Evolutionary conservation across 2,797 vertebrate species (phyloP).

Genomic region (Sebastes taczanowskii): DNA sequence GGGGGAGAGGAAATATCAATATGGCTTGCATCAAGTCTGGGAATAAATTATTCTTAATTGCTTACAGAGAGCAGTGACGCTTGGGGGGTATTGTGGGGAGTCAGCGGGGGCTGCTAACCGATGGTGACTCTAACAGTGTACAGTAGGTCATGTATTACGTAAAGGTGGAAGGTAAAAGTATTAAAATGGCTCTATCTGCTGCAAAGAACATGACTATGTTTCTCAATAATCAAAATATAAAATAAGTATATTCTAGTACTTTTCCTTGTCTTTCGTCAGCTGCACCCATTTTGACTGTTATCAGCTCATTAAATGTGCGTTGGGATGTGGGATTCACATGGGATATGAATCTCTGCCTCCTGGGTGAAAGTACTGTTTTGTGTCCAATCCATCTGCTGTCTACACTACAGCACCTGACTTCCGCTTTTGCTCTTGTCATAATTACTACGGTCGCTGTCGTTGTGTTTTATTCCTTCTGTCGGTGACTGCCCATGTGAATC

Average conservation of each 20-base stretch:
- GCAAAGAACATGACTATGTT: not conserved
- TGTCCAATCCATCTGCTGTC: too few relatives aligned
- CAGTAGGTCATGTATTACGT: slow-evolving; percentile 26
- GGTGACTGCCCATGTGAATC: too few relatives aligned
- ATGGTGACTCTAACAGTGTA: slow-evolving; percentile 7
- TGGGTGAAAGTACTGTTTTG: too few relatives aligned
- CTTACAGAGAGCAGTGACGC: slow-evolving; percentile 60
- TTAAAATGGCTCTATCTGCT: not conserved
- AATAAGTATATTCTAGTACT: not conserved
- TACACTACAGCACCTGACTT: too few relatives aligned
- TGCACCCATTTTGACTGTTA: not conserved
- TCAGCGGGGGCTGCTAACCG: slow-evolving; percentile 13
- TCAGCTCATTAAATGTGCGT: too few relatives aligned
- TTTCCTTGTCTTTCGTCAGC: not conserved
- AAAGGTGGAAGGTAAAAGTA: slow-evolving; percentile 7
- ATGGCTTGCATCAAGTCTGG: slow-evolving; percentile 68
- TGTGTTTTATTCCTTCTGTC: too few relatives aligned
- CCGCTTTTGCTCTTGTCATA: too few relatives aligned
- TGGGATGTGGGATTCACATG: too few relatives aligned
- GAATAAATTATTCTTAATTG: slow-evolving; percentile 76
- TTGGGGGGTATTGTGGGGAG: slow-evolving; percentile 39
- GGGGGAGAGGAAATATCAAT: slow-evolving; percentile 65
- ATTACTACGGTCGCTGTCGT: too few relatives aligned
- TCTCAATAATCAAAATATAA: not conserved
- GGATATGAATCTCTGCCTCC: too few relatives aligned